These are phyloP conservation scores for Andricus grossulariae DNA, from an alignment of 1,140 invertebrate species.

Conservation along the genomic window DNA sequence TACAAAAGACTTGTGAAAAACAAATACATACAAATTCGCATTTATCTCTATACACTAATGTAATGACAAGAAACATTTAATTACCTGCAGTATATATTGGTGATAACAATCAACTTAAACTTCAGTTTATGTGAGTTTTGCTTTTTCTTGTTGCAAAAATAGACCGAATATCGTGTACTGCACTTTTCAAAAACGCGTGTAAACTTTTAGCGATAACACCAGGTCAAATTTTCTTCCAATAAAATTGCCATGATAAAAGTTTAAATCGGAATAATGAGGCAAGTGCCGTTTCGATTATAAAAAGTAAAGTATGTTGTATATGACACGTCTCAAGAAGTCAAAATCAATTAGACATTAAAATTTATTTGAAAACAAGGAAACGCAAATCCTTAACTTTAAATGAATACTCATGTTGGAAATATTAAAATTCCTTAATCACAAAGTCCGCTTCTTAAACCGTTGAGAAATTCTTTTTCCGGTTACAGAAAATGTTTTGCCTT, in stretches of 20 bases:
- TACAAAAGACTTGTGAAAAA: slow-evolving; percentile 28
- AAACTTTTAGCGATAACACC: background rate
- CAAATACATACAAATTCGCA: background rate
- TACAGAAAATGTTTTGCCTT: slow-evolving; percentile 8
- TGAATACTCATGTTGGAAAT: slow-evolving; percentile 7
- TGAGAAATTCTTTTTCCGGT: background rate
- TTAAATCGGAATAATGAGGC: background rate
- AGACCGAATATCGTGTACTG: background rate
- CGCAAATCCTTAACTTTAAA: background rate
- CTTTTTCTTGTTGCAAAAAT: background rate
- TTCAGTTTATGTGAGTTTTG: background rate
- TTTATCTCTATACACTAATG: slow-evolving; percentile 7
- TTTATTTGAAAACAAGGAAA: background rate
- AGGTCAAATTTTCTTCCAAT: background rate
- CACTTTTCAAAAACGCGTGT: background rate
- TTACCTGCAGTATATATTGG: slow-evolving; percentile 7
- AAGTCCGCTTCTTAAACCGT: background rate
- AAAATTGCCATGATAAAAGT: background rate
- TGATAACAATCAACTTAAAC: slow-evolving; percentile 3
- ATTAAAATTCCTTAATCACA: slow-evolving; percentile 2
- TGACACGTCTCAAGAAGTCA: background rate
- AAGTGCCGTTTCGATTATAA: no score
- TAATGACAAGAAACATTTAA: slow-evolving; percentile 18
- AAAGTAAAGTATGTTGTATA: no score
- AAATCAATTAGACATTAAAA: background rate